These are phyloP conservation scores for Piezodorus guildinii DNA, from an alignment of 1,140 invertebrate species.

Conservation along the genomic window DNA sequence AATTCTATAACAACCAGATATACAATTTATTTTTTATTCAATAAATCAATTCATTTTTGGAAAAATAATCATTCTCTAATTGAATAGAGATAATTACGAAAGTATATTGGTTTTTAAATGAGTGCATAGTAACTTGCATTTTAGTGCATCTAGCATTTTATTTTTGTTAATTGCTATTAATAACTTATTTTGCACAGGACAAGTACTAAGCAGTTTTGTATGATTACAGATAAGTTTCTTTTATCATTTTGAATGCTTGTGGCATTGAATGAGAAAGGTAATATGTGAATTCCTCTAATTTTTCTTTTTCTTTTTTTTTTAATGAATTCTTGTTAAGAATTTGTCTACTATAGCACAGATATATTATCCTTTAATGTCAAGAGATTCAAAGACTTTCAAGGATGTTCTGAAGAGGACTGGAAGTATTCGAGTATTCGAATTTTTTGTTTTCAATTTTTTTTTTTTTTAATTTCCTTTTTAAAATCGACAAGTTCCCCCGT, in stretches of 20 bases:
- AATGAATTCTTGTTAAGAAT: not conserved
- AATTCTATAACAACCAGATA: too few species aligned
- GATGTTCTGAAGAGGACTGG: not conserved
- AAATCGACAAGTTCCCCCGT: conserved; percentile 10
- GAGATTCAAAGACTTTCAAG: not conserved
- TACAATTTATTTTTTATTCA: too few species aligned
- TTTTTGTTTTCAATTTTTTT: conserved; percentile 8
- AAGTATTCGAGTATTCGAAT: not conserved
- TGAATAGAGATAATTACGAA: too few species aligned
- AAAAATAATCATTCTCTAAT: too few species aligned
- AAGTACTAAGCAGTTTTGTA: conserved; percentile 10
- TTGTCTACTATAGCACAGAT: not conserved
- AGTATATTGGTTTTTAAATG: conserved; percentile 9
- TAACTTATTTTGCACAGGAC: conserved; percentile 2
- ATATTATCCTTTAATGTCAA: too few species aligned
- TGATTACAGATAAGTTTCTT: conserved; percentile 5
- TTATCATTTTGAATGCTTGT: conserved; percentile 1
- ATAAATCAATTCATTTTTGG: too few species aligned
- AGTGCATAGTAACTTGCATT: conserved; percentile 13
- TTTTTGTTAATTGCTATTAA: conserved; percentile 14
- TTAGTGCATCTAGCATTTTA: conserved; percentile 16
- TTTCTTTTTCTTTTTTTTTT: too few species aligned
- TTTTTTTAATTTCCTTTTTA: conserved; percentile 10
- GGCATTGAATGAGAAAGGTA: conserved; percentile 11
- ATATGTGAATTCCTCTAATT: not conserved